Percentiles rank a stretch among this genome's conserved stretches.
These are phyloP conservation scores for Callospermophilus lateralis DNA, from an alignment of 2,113 vertebrate species.

Conservation along the genomic window DNA sequence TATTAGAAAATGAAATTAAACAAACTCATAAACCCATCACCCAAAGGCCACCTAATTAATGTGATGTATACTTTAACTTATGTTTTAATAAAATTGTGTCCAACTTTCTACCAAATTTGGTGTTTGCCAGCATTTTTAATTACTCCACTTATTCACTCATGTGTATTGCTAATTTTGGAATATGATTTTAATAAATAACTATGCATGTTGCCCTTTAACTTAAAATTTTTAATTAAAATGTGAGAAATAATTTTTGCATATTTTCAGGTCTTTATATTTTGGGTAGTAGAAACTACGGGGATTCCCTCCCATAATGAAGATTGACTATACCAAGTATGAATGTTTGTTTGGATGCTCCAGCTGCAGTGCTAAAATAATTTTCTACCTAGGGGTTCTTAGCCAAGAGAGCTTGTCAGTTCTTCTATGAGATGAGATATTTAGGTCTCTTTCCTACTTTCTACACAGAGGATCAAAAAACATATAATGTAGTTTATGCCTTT, in stretches of 20 bases:
- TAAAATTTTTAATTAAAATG: neutral
- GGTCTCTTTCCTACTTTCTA: neutral
- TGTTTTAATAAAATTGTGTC: neutral
- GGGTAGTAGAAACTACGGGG: neutral
- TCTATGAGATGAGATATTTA: neutral
- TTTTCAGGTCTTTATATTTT: neutral
- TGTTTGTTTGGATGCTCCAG: neutral
- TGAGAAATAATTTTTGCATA: neutral
- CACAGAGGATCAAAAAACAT: constrained; percentile 5
- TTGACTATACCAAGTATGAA: neutral
- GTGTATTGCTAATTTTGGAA: neutral
- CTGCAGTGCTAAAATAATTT: neutral
- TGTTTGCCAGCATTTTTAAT: neutral
- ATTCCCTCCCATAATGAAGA: neutral
- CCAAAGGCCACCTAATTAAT: neutral
- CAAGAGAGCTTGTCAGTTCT: neutral
- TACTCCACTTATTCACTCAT: neutral
- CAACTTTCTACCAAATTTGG: neutral
- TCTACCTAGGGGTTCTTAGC: neutral
- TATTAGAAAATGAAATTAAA: neutral
- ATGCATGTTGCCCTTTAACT: neutral
- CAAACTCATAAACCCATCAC: neutral
- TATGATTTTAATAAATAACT: neutral
- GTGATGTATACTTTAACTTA: neutral
- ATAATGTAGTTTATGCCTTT: neutral